Percentiles rank a stretch among this genome's conserved stretches.
phyloP scores from a whole-genome alignment of 92 coral and sea anemone species.

The Parazoanthus darwini region DNA sequence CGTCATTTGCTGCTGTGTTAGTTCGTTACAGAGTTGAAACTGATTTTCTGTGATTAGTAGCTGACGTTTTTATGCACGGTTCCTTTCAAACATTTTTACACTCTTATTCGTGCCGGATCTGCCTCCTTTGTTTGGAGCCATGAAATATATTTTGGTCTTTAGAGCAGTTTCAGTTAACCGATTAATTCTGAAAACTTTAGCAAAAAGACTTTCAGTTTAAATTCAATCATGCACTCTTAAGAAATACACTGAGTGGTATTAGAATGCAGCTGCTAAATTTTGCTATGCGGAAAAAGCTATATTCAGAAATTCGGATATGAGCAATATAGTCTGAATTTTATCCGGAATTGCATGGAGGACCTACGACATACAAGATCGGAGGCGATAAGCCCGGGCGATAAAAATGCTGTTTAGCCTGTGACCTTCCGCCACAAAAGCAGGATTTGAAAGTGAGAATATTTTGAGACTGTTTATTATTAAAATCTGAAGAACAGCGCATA shows the following conservation, averaged over 20 bases:
- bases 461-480: background rate
- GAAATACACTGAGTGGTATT: background rate
- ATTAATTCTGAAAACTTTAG: too few relatives aligned
- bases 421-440: background rate
- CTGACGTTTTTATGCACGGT: too few relatives aligned
- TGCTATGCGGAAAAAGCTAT: background rate
- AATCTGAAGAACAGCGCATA: background rate
- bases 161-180: background rate
- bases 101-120: too few relatives aligned
- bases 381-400: background rate
- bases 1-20: too few relatives aligned
- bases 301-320: background rate
- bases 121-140: too few relatives aligned
- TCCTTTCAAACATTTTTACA: too few relatives aligned
- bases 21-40: too few relatives aligned
- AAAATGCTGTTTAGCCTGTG: background rate
- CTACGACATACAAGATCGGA: background rate
- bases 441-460: too few relatives aligned
- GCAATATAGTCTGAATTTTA: background rate
- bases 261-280: background rate
- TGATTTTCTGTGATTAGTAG: too few relatives aligned
- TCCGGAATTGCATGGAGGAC: slow-evolving; percentile 1
- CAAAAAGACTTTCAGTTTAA: too few relatives aligned
- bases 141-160: too few relatives aligned
- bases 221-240: too few relatives aligned